Evolutionary conservation across 1,140 invertebrate genomes (phyloP).

Genomic region (Tetraneura akinire): DNA sequence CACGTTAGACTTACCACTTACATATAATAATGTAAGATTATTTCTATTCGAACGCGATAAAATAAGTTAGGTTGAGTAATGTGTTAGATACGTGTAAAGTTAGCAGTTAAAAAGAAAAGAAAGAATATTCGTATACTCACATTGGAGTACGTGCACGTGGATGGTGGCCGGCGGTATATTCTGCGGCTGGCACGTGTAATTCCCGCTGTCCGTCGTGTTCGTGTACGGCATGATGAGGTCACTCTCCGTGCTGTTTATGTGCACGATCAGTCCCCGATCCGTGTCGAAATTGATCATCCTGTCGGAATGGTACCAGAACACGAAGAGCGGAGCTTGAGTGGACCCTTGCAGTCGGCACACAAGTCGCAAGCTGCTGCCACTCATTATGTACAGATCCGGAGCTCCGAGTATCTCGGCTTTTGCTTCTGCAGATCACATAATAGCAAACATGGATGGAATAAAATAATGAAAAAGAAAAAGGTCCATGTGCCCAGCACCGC

Average conservation of each 20-base stretch:
- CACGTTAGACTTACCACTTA: no score
- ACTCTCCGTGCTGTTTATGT: conserved; percentile 58
- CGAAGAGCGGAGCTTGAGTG: conserved; percentile 74
- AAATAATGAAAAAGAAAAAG: not conserved
- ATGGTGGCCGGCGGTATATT: conserved; percentile 81
- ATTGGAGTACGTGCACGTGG: conserved; percentile 83
- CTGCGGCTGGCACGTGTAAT: conserved; percentile 84
- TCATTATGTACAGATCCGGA: conserved; percentile 74
- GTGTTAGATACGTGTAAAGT: no score
- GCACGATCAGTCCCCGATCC: conserved; percentile 55
- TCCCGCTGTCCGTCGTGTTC: conserved; percentile 70
- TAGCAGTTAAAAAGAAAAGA: no score
- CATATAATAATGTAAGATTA: no score
- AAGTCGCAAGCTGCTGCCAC: conserved; percentile 71
- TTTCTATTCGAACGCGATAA: no score
- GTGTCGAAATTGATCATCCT: conserved; percentile 63
- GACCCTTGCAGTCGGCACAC: conserved; percentile 72
- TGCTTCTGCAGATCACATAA: conserved; percentile 67
- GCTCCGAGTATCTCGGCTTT: conserved; percentile 74
- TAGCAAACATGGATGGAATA: no score
- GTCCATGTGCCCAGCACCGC: no score
- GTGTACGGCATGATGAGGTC: conserved; percentile 59
- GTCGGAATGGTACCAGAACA: conserved; percentile 70
- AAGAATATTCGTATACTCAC: no score
- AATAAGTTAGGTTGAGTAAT: no score